Base-by-base conservation (phyloP, 2,113 vertebrate genomes). In the Pollachius pollachius region DNA sequence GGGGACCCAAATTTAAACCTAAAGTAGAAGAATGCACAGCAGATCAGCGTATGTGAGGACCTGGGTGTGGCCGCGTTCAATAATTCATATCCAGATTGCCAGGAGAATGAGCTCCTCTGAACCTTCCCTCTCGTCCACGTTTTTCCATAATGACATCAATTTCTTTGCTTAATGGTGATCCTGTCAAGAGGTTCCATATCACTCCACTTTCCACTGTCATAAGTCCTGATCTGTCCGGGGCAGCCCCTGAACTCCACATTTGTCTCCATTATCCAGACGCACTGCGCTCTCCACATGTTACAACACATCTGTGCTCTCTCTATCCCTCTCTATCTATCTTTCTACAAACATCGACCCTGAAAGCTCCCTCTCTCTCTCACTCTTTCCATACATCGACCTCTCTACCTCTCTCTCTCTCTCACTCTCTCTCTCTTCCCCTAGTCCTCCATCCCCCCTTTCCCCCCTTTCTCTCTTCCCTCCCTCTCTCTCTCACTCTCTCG, bases 151-250 rank as follows among this genome's bases (percentile, higher is more conserved):
- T 65, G 75, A 52, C 21, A 62, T 72, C 71, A 52, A 70, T 67
- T 75, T 77, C 69, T 73, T 62, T 81, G 77, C 62, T 78, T 77
- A 70, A 84, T 78, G 65, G 76, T 80, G 69, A 68, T 69, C 69
- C 88, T 73, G 81, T 83, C 80, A 65, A 80, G 5, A 77, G 69
- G 86, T 85, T 84, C 72, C 75, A 83, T 82, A 80, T 80, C 84
- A 75, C 70, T 79, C 56, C 63, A 77, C 84, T 84, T 85, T 89
- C 83, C 80, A 82, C 13, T 5, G 66, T 81, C 81, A 85, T 85
- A 74, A 83, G 80, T 83, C 81, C 82, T 87, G 84, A 74, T 8
- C 54, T 63, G 71, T 21, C 69, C 41, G 67, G 71, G 79, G 69
- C 77, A 69, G 9, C 27, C 59, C 17, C 3, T 67, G 80, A 73